Evolutionary conservation across 2,113 vertebrate species (phyloP).

Genomic region (Ranitomeya variabilis): DNA sequence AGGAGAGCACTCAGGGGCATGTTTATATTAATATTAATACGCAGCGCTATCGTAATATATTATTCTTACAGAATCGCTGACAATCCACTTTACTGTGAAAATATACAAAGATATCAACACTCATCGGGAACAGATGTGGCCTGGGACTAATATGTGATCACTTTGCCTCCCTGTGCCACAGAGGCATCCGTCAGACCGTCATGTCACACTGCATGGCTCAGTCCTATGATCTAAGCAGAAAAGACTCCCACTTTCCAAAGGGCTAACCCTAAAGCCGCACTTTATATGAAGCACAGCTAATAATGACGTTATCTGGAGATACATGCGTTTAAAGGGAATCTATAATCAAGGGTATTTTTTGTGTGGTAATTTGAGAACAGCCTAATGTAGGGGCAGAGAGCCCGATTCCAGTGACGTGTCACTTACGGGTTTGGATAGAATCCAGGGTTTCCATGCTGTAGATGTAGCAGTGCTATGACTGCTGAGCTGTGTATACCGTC

Average conservation of each 20-base stretch:
- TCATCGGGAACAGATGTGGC: conserved; percentile 36
- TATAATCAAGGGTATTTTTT: too few species aligned
- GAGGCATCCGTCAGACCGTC: background rate
- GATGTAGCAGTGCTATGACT: too few species aligned
- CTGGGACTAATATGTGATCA: background rate
- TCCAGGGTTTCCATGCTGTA: too few species aligned
- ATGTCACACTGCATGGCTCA: background rate
- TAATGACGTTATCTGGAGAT: background rate
- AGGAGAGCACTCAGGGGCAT: conserved; percentile 43
- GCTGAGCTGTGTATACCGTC: too few species aligned
- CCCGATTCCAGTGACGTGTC: too few species aligned
- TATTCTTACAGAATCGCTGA: conserved; percentile 54
- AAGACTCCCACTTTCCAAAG: background rate
- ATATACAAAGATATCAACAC: conserved; percentile 34
- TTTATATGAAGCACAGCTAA: background rate
- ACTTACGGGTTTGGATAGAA: too few species aligned
- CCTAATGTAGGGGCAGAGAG: too few species aligned
- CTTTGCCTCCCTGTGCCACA: background rate
- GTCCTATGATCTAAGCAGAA: background rate
- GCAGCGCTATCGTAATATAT: conserved; percentile 49
- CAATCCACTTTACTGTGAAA: conserved; percentile 54
- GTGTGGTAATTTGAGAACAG: too few species aligned
- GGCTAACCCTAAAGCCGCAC: background rate
- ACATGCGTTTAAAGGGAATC: background rate
- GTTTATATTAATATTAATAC: conserved; percentile 57